phyloP scores from a whole-genome alignment of 2,888 invertebrate species.

The Monochamus alternatus region DNA sequence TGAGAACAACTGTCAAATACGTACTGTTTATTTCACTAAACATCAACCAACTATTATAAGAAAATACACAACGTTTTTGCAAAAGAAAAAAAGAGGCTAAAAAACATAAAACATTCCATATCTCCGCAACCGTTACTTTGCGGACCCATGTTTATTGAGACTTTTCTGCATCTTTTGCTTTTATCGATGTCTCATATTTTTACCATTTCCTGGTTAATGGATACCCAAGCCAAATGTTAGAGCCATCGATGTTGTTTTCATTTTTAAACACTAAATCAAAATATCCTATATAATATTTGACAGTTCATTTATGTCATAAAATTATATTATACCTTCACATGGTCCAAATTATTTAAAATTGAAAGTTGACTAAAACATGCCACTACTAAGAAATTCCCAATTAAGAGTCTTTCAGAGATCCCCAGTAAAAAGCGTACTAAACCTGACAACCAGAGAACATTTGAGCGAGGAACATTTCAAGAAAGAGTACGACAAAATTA shows the following conservation, averaged over 20 bases:
- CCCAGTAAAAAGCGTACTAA: conserved; percentile 12
- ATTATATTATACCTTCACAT: neutral
- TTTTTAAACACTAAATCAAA: conserved; percentile 8
- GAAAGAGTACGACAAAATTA: conserved; percentile 31
- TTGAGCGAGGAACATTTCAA: conserved; percentile 33
- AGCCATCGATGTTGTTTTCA: neutral
- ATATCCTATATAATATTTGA: conserved; percentile 7
- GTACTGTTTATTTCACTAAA: too few species aligned
- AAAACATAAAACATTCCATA: too few species aligned
- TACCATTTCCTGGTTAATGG: too few species aligned
- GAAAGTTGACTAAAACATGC: conserved; percentile 25
- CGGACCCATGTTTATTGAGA: too few species aligned
- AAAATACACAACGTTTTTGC: too few species aligned
- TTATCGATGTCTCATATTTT: too few species aligned
- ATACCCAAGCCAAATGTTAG: too few species aligned
- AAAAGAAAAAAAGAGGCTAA: too few species aligned
- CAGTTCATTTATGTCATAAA: conserved; percentile 25
- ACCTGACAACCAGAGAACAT: conserved; percentile 16
- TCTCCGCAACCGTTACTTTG: too few species aligned
- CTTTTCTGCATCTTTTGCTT: too few species aligned
- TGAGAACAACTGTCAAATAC: too few species aligned
- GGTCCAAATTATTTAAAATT: conserved; percentile 18
- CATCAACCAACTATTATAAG: too few species aligned
- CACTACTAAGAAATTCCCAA: conserved; percentile 6
- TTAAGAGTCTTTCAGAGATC: neutral